These are phyloP conservation scores for Uropetala carovei DNA, from an alignment of 2,888 invertebrate genomes.

Conservation along the genomic window DNA sequence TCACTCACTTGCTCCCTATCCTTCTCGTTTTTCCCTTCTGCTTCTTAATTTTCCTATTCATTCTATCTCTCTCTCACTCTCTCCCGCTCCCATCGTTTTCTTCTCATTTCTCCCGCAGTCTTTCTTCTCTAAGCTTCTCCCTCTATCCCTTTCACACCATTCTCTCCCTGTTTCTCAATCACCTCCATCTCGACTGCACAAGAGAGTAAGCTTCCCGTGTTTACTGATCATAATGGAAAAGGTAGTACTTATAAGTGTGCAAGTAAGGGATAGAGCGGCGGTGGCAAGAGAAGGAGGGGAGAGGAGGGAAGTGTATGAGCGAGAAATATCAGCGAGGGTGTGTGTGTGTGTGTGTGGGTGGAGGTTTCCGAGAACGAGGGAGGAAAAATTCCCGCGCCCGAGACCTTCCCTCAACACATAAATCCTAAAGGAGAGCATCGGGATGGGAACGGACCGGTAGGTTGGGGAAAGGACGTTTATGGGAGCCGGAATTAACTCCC, in stretches of 20 bases:
- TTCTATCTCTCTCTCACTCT: not conserved
- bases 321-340: not conserved
- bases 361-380: not conserved
- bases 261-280: not conserved
- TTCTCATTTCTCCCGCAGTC: not conserved
- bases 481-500: conserved; percentile 5
- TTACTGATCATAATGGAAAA: not conserved
- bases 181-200: not conserved
- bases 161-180: not conserved
- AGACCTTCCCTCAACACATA: not conserved
- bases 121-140: not conserved
- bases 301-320: not conserved
- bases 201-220: not conserved
- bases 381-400: not conserved
- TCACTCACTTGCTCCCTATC: not conserved
- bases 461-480: not conserved
- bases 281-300: not conserved
- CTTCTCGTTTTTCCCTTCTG: not conserved
- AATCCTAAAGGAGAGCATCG: not conserved
- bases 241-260: not conserved
- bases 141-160: not conserved
- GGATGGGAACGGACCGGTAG: not conserved
- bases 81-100: not conserved
- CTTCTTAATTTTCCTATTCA: not conserved
- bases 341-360: too few species aligned